A percentile compares a stretch with the other conserved stretches of the same genome.
These are phyloP conservation scores for Diabrotica balteata DNA, from an alignment of 2,888 invertebrate genomes.

Conservation along the genomic window DNA sequence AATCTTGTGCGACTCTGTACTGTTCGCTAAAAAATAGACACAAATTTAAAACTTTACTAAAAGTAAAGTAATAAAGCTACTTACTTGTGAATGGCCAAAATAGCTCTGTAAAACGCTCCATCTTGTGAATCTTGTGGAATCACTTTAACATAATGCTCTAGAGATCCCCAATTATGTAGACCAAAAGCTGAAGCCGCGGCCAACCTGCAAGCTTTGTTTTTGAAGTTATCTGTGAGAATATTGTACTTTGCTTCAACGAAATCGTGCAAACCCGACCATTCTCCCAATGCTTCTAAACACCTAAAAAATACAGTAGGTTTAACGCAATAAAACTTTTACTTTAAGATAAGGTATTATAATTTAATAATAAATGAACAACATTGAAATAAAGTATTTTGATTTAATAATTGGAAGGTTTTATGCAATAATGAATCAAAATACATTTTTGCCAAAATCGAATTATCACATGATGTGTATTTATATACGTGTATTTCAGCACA, in stretches of 20 bases:
- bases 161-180: constrained; percentile 89
- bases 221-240: constrained; percentile 64
- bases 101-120: constrained; percentile 94
- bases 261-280: constrained; percentile 89
- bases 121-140: constrained; percentile 95
- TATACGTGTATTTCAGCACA: too few species aligned
- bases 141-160: constrained; percentile 85
- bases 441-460: too few species aligned
- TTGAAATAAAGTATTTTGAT: too few species aligned
- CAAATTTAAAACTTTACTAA: too few species aligned
- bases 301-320: constrained; percentile 37
- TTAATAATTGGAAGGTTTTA: too few species aligned
- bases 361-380: too few species aligned
- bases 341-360: too few species aligned
- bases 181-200: constrained; percentile 98
- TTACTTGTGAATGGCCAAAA: constrained; percentile 82
- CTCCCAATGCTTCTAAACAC: constrained; percentile 94
- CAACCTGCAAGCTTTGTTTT: constrained; percentile 81
- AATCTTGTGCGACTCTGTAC: constrained; percentile 65
- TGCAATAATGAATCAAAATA: too few species aligned
- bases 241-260: constrained; percentile 82
- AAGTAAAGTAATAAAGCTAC: background rate
- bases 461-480: too few species aligned
- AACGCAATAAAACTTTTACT: too few species aligned
- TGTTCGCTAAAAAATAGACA: constrained; percentile 61